Evolutionary conservation across 2,888 invertebrate species (phyloP).

Genomic region (Caenorhabditis sinica): DNA sequence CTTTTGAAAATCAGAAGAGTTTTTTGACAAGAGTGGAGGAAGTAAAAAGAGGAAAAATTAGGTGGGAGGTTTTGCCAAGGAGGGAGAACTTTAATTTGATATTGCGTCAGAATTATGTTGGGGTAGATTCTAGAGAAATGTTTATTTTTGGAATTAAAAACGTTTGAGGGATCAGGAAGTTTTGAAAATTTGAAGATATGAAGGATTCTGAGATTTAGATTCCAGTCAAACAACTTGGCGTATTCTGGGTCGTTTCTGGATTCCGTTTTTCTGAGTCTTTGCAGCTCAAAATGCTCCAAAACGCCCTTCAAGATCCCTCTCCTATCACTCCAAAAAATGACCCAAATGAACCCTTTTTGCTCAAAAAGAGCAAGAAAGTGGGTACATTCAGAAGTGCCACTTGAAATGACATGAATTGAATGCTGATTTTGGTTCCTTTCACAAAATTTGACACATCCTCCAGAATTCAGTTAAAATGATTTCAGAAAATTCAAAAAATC

Average conservation of each 20-base stretch:
- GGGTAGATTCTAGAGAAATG: no score
- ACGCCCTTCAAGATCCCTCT: neutral
- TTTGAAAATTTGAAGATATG: neutral
- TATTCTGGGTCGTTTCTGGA: neutral
- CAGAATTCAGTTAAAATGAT: neutral
- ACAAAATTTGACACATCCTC: neutral
- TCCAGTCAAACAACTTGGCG: no score
- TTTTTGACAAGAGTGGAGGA: neutral
- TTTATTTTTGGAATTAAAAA: slow-evolving; percentile 7
- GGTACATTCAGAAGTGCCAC: neutral
- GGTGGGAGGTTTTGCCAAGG: neutral
- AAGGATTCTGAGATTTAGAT: neutral
- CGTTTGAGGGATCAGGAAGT: neutral
- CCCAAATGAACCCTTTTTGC: neutral
- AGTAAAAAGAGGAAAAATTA: neutral
- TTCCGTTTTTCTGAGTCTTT: neutral
- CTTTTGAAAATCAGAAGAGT: neutral
- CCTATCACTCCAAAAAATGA: no score
- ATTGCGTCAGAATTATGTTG: slow-evolving; percentile 23
- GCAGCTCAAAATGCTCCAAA: neutral
- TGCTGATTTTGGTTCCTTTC: neutral
- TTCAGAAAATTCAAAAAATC: neutral
- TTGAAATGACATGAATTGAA: neutral
- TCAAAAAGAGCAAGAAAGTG: neutral
- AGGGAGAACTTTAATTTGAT: slow-evolving; percentile 14